Evolutionary conservation across 2,797 vertebrate species (phyloP).

Genomic region (Leptatherina wallacei): DNA sequence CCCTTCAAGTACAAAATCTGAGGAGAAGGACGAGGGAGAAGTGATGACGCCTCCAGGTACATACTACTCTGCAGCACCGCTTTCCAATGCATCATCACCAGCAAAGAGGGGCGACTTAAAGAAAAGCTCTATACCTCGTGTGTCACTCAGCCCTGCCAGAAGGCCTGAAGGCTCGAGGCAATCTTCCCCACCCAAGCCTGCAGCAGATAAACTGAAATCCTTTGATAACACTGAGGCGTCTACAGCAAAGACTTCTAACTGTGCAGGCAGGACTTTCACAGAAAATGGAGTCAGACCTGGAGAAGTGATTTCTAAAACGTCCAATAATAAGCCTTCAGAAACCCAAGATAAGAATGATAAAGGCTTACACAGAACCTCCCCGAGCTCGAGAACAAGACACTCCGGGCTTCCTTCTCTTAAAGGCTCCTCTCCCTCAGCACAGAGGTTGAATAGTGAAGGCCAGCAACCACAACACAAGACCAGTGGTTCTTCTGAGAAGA

Average conservation of each 20-base stretch:
- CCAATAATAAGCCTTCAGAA: conserved; percentile 23
- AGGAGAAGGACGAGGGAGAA: conserved; percentile 21
- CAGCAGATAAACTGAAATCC: conserved; percentile 33
- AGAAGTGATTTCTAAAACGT: conserved; percentile 37
- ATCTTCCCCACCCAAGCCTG: conserved; percentile 26
- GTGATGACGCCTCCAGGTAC: neutral
- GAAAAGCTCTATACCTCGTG: conserved; percentile 60
- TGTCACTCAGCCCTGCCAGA: conserved; percentile 45
- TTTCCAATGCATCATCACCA: conserved; percentile 13
- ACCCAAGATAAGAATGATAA: conserved; percentile 28
- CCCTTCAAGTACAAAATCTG: neutral
- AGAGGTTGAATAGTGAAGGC: conserved; percentile 36
- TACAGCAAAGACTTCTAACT: conserved; percentile 23
- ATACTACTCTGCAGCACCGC: neutral
- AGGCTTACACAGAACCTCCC: conserved; percentile 37
- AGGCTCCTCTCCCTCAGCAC: conserved; percentile 36
- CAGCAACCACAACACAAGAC: conserved; percentile 36
- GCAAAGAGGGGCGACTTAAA: conserved; percentile 41
- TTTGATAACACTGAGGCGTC: conserved; percentile 21
- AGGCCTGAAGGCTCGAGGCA: conserved; percentile 57
- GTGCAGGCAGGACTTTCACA: conserved; percentile 8
- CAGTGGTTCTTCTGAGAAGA: conserved; percentile 33
- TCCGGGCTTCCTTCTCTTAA: conserved; percentile 35
- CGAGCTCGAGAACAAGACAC: conserved; percentile 40
- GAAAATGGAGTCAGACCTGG: conserved; percentile 41